Evolutionary conservation across 2,888 invertebrate species (phyloP).

Genomic region (Operophtera brumata): DNA sequence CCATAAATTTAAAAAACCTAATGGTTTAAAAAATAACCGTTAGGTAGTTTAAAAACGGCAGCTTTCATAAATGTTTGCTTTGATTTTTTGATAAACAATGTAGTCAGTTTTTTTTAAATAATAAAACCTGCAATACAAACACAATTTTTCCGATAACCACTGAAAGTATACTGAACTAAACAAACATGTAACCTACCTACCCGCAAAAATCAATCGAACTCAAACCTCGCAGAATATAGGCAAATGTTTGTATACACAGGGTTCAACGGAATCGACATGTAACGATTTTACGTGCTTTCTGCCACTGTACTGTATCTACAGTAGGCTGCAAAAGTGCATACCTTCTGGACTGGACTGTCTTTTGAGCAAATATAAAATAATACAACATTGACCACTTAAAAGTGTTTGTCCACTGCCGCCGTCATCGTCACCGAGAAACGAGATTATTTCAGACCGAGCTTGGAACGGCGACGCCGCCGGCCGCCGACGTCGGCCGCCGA

Average conservation of each 20-base stretch:
- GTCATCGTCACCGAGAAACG: too few relatives aligned
- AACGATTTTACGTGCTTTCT: constrained; percentile 43
- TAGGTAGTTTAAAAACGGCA: too few relatives aligned
- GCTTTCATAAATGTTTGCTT: background rate
- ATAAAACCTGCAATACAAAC: background rate
- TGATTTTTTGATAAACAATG: background rate
- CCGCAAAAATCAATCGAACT: constrained; percentile 30
- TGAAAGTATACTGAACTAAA: background rate
- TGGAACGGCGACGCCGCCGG: too few relatives aligned
- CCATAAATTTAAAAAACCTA: too few relatives aligned
- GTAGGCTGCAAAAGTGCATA: background rate
- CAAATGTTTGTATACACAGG: constrained; percentile 41
- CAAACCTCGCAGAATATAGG: constrained; percentile 32
- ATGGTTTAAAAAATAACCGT: too few relatives aligned
- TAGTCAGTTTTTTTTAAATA: background rate
- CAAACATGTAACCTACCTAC: constrained; percentile 3
- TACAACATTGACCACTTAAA: too few relatives aligned
- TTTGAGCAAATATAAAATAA: too few relatives aligned
- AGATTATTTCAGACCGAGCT: too few relatives aligned
- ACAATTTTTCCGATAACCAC: background rate
- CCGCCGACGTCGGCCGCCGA: too few relatives aligned
- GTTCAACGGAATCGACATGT: constrained; percentile 44
- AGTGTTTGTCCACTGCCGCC: too few relatives aligned
- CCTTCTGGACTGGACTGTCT: background rate
- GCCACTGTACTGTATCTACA: constrained; percentile 17